Evolutionary conservation across 2,113 vertebrate species (phyloP).

Genomic region (Cygnus buccinator): DNA sequence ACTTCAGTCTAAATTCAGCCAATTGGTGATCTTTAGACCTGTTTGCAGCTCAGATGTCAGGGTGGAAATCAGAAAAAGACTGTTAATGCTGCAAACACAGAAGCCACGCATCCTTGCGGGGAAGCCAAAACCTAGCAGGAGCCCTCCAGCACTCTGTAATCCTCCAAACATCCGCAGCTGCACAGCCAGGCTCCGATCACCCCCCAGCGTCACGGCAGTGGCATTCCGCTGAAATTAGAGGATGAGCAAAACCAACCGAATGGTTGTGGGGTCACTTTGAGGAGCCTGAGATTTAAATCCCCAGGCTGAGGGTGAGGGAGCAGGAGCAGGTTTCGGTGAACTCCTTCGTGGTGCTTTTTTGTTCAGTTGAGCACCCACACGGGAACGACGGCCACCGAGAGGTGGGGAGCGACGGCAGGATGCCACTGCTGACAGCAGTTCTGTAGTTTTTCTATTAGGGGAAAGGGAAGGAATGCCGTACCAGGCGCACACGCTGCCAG

Average conservation of each 20-base stretch:
- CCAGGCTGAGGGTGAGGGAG: neutral
- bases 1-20: neutral
- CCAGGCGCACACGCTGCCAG: neutral
- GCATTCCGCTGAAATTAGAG: neutral
- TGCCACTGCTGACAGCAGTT: neutral
- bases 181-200: neutral
- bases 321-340: neutral
- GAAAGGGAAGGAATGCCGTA: neutral
- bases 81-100: neutral
- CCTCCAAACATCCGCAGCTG: neutral
- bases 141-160: neutral
- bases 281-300: neutral
- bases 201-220: too few species aligned
- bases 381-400: accelerated
- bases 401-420: neutral
- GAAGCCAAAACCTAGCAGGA: neutral
- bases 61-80: neutral
- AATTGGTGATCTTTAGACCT: neutral
- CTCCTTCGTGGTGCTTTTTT: neutral
- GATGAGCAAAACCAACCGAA: neutral
- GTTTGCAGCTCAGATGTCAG: neutral
- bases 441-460: neutral
- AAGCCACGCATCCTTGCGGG: accelerated
- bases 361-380: neutral
- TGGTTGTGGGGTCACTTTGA: neutral